Evolutionary conservation across 2,797 vertebrate species (phyloP).

Genomic region (Sebastolobus alascanus): DNA sequence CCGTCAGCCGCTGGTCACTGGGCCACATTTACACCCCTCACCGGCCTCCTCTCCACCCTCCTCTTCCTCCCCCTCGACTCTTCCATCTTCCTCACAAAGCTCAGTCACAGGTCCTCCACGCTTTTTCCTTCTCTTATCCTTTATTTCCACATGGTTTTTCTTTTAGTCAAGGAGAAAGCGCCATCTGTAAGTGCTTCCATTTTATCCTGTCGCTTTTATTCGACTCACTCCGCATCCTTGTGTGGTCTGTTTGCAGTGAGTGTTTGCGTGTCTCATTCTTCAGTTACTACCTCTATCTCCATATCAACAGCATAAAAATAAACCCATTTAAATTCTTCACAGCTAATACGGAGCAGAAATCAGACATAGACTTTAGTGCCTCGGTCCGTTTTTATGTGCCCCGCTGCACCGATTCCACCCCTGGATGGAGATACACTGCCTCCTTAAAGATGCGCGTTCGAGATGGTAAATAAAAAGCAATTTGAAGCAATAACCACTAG

Average conservation of each 20-base stretch:
- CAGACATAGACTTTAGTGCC: not conserved
- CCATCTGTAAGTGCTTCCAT: constrained; percentile 61
- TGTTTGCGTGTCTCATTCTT: constrained; percentile 41
- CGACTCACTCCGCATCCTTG: constrained; percentile 49
- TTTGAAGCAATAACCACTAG: not conserved
- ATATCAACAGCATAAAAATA: constrained; percentile 2
- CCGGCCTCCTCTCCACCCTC: constrained; percentile 88
- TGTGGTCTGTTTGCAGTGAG: constrained; percentile 57
- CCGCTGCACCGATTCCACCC: not conserved
- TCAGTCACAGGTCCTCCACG: constrained; percentile 84
- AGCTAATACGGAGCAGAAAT: constrained; percentile 2
- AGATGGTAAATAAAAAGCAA: constrained; percentile 10
- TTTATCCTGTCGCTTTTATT: constrained; percentile 35
- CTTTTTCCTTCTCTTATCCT: constrained; percentile 73
- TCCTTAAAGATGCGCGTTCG: not conserved
- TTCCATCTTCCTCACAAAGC: constrained; percentile 86
- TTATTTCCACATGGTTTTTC: constrained; percentile 54
- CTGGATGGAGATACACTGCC: not conserved
- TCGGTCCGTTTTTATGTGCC: constrained; percentile 20
- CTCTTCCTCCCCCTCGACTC: constrained; percentile 86
- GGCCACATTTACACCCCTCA: constrained; percentile 88
- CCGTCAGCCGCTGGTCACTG: constrained; percentile 86
- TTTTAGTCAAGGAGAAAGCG: constrained; percentile 30
- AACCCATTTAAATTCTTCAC: constrained; percentile 10
- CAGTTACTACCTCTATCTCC: constrained; percentile 17